Evolutionary conservation across 2,113 vertebrate species (phyloP), one percentile per base, ranked within the genome.

Genomic region (Periophthalmodon schlosseri): DNA sequence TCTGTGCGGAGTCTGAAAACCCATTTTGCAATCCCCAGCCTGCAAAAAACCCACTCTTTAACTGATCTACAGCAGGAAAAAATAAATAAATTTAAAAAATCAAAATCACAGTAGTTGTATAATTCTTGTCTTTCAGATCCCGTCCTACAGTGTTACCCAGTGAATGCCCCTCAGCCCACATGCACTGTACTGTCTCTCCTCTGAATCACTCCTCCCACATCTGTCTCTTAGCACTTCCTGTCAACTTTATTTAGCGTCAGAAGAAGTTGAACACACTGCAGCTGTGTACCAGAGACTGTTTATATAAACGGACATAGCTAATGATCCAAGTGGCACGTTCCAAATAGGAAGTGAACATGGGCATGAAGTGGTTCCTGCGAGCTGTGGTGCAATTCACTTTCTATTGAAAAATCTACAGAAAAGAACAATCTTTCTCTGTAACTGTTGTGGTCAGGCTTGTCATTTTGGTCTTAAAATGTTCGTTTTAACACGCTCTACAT

Each of bases 171-270:
- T 49, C 5, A 11, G 57, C 52, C 54, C 73, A 66, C 34, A 12
- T 13, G 33, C 58, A 69, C 13, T 4, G 39, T 44, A 44, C 39
- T 18, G 49, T 11, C 33, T 66, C 65, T 68, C 36, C 0, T 60
- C 34, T 70, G 58, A 83, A 75, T 77, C 10, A 52, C 24, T 28
- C 76, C 68, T 76, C 76, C 78, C 75, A 83, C 78, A 54, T 58
- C 68, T 44, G 16, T 60, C 34, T 69, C 2, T 24, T 65, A 24
- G 18, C 50, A 64, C 61, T 66, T 71, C 4, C 11, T 72, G 63
- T n/a, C 21, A 61, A 1, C 33, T 57, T 72, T 72, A 33, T 70
- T 72, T 2, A 70, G 33, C 16, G 52, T 15, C 28, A 58, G 49
- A 21, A 60, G 10, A 78, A 34, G 39, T 14, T 14, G 1, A 23